These are phyloP conservation scores for Hyles euphorbiae DNA, from an alignment of 1,140 invertebrate species.

Conservation along the genomic window DNA sequence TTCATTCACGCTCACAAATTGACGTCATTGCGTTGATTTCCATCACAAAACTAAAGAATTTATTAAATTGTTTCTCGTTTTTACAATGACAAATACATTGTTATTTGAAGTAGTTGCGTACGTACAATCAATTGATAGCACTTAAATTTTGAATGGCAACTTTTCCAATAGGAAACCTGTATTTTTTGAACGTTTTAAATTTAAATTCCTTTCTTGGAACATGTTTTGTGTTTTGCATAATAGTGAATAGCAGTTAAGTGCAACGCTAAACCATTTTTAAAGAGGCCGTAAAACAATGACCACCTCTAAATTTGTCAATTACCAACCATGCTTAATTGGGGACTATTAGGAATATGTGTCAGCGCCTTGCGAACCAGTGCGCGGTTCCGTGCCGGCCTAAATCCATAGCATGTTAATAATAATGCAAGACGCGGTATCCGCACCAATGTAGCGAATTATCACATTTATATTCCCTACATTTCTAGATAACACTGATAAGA, in stretches of 20 bases:
- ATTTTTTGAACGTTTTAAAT: background rate
- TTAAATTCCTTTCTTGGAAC: slow-evolving; percentile 2
- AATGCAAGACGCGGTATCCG: slow-evolving; percentile 15
- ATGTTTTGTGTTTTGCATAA: slow-evolving; percentile 8
- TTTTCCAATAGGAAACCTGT: background rate
- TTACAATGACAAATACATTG: too few species aligned
- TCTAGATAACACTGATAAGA: slow-evolving; percentile 71
- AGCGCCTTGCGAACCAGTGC: slow-evolving; percentile 35
- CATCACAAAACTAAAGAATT: slow-evolving; percentile 51
- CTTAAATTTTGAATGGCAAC: too few species aligned
- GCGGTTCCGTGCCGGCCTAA: slow-evolving; percentile 42
- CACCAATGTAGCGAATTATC: slow-evolving; percentile 37
- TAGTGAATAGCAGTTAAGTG: background rate
- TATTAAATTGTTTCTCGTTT: slow-evolving; percentile 9
- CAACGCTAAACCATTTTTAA: background rate
- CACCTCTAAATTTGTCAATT: slow-evolving; percentile 33
- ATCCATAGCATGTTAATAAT: slow-evolving; percentile 25
- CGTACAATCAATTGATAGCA: too few species aligned
- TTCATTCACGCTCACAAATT: slow-evolving; percentile 28
- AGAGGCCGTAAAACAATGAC: slow-evolving; percentile 19
- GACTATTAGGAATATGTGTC: slow-evolving; percentile 68
- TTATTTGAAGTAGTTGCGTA: too few species aligned
- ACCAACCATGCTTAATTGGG: slow-evolving; percentile 52
- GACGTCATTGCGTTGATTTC: slow-evolving; percentile 56
- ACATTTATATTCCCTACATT: slow-evolving; percentile 49